These are phyloP conservation scores for Oligia fasciuncula DNA, from an alignment of 2,888 invertebrate genomes.

Conservation along the genomic window DNA sequence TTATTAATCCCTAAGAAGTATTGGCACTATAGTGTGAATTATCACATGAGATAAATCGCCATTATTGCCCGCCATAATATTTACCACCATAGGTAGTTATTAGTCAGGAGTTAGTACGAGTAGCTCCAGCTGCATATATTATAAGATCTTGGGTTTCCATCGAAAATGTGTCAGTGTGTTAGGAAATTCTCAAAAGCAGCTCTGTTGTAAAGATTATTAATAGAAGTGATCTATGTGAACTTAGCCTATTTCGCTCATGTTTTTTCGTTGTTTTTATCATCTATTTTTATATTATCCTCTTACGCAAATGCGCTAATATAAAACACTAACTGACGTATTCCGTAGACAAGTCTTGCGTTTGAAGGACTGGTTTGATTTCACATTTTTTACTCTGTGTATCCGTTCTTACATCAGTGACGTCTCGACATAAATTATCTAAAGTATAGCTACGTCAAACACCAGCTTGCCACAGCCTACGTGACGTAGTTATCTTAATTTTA, in stretches of 20 bases:
- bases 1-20: constrained; percentile 1
- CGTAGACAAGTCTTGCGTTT: constrained; percentile 11
- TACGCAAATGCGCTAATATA: constrained; percentile 8
- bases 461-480: constrained; percentile 15
- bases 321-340: constrained; percentile 33
- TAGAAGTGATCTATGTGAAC: neutral
- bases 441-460: constrained; percentile 35
- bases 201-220: neutral
- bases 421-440: neutral
- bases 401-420: constrained; percentile 38
- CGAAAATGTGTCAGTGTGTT: neutral
- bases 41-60: constrained; percentile 22
- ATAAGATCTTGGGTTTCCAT: neutral
- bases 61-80: constrained; percentile 19
- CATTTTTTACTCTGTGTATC: constrained; percentile 27
- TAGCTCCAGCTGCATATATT: neutral
- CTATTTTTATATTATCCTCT: constrained; percentile 5
- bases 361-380: constrained; percentile 36
- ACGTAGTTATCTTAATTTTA: constrained; percentile 27
- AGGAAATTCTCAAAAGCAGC: neutral
- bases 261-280: neutral
- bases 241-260: neutral
- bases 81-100: constrained; percentile 1
- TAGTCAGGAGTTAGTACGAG: neutral
- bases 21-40: constrained; percentile 49